Percentiles rank a stretch among this genome's conserved stretches.
These are phyloP conservation scores for Megaleporinus macrocephalus DNA, from an alignment of 2,113 vertebrate genomes.

Conservation along the genomic window DNA sequence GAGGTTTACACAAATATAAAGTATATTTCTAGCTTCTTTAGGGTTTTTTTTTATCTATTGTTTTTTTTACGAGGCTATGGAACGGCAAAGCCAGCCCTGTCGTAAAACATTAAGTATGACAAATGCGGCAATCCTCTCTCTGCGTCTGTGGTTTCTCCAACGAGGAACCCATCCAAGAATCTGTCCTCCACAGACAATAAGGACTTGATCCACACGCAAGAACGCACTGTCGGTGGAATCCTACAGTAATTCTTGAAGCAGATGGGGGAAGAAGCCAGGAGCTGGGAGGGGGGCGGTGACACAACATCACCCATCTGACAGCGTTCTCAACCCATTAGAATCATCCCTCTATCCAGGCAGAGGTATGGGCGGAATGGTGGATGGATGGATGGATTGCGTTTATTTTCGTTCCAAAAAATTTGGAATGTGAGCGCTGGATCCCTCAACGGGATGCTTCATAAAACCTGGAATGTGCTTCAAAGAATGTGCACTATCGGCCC, in stretches of 20 bases:
- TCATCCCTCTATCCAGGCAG: constrained; percentile 59
- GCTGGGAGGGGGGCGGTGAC: background rate
- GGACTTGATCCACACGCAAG: constrained; percentile 35
- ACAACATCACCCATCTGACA: constrained; percentile 57
- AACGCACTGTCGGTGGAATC: constrained; percentile 21
- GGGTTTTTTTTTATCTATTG: background rate
- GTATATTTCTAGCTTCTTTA: background rate
- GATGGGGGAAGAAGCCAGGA: constrained; percentile 34
- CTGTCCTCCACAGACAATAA: constrained; percentile 35
- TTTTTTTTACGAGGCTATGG: background rate
- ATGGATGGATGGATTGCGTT: constrained; percentile 51
- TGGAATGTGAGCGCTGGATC: constrained; percentile 52
- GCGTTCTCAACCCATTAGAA: constrained; percentile 47
- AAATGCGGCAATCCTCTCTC: constrained; percentile 31
- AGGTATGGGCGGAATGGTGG: constrained; percentile 62
- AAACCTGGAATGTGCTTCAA: constrained; percentile 78
- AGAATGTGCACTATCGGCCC: constrained; percentile 69
- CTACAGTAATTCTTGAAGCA: constrained; percentile 22
- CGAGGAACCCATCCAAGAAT: constrained; percentile 31
- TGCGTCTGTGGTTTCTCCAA: constrained; percentile 25
- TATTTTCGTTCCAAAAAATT: constrained; percentile 62
- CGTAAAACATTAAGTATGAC: constrained; percentile 38
- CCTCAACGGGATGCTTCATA: constrained; percentile 66
- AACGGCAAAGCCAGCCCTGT: constrained; percentile 21
- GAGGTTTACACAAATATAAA: background rate